Evolutionary conservation across 2,113 vertebrate genomes (phyloP), one percentile per base, ranked within the genome.

Genomic region (Eptatretus burgeri): DNA sequence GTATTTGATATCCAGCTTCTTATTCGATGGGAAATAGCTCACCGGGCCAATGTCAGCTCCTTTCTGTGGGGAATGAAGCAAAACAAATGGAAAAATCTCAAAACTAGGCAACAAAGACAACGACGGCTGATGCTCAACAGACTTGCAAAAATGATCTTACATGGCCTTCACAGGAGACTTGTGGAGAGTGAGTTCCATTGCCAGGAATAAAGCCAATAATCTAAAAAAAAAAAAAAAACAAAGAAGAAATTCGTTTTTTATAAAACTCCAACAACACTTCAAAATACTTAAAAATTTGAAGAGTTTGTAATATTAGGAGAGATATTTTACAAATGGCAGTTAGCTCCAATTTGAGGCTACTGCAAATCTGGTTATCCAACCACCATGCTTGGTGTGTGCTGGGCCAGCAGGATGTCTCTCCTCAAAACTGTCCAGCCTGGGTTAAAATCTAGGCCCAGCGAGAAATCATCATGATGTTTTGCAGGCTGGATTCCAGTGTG

Each of bases 131-230:
- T 41, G 27, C 7, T 41, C 3, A 41, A 41, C 27, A 41, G 27
- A 41, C 27, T 41, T 41, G 27, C 27, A 41, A 41, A 41, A 41
- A 41, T 41, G 27, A 41, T 41, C 27, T 41, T 41, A 60, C 56
- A 9, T 60, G n/a, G 11, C 56, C 20, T 60, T n/a, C n/a, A 20
- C 56, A 60, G 9, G 20, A 17, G 56, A 60, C 56, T 60, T 60
- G n/a, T n/a, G 56, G 56, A 20, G 56, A 9, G 11, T 60, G n/a
- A 2, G n/a, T 60, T n/a, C 60, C 65, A 67, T 82, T 85, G 49
- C 70, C n/a, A 20, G 85, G 85, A 66, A 75, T 82, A 71, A 94
- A 76, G 68, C 85, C 88, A 71, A 95, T 93, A 75, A 95, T 81
- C 88, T 95, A 67, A 27, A 69, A 63, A 62, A 69, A 14, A 74